Evolutionary conservation across 2,797 vertebrate species (phyloP).

Genomic region (Platalea minor): DNA sequence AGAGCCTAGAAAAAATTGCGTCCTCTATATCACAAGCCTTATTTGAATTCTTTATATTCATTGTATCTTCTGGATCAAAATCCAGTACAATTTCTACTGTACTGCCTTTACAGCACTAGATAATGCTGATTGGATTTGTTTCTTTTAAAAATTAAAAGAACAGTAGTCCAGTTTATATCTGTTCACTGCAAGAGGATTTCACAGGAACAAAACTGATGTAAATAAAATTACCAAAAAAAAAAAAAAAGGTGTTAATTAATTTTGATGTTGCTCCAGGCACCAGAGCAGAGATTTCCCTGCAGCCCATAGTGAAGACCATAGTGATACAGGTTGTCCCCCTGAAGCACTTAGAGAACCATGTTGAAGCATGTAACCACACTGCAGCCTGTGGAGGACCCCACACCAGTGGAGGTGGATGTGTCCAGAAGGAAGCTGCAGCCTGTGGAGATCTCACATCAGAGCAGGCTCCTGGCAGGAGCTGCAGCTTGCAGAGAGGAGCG

Average conservation of each 20-base stretch:
- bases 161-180: not conserved
- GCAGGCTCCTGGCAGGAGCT: not conserved
- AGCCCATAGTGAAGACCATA: not conserved
- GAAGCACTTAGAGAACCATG: not conserved
- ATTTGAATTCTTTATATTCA: not conserved
- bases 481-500: not conserved
- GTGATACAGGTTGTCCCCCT: not conserved
- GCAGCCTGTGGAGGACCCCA: not conserved
- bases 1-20: not conserved
- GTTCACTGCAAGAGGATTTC: not conserved
- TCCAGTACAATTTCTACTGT: not conserved
- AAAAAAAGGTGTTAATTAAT: not conserved
- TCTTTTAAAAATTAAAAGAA: not conserved
- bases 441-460: accelerated
- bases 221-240: not conserved
- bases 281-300: not conserved
- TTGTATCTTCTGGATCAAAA: not conserved
- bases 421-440: not conserved
- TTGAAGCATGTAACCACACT: not conserved
- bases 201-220: not conserved
- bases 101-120: not conserved
- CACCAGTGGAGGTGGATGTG: accelerated
- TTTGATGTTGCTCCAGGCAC: not conserved
- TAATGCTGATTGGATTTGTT: not conserved
- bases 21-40: not conserved